These are phyloP conservation scores for Macquaria australasica DNA, from an alignment of 2,113 vertebrate genomes.

Conservation along the genomic window DNA sequence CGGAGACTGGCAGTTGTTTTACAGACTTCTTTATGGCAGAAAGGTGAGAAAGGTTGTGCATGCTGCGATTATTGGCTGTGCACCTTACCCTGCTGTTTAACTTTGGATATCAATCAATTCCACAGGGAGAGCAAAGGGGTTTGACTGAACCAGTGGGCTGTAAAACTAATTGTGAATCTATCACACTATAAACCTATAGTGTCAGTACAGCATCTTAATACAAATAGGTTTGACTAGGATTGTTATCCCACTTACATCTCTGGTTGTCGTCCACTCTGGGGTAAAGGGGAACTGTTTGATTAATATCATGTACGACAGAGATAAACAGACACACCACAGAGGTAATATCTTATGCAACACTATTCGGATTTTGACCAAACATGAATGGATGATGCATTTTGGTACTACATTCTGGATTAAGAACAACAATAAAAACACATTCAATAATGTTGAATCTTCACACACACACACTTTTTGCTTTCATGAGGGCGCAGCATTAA, in stretches of 20 bases:
- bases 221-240: slow-evolving; percentile 11
- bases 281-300: background rate
- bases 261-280: background rate
- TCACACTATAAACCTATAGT: too few relatives aligned
- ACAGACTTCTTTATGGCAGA: slow-evolving; percentile 58
- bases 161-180: slow-evolving; percentile 21
- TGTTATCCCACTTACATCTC: too few relatives aligned
- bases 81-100: slow-evolving; percentile 60
- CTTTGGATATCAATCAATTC: slow-evolving; percentile 62
- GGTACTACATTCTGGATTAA: background rate
- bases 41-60: slow-evolving; percentile 60
- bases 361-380: background rate
- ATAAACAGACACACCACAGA: too few relatives aligned
- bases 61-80: slow-evolving; percentile 60
- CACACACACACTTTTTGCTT: background rate
- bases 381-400: background rate
- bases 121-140: background rate
- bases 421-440: background rate
- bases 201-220: too few relatives aligned
- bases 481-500: background rate
- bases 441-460: background rate
- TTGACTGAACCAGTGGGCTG: slow-evolving; percentile 31
- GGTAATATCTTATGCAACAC: background rate
- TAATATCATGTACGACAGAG: too few relatives aligned
- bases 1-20: slow-evolving; percentile 59